These are phyloP conservation scores for Thereuonema tuberculata DNA, from an alignment of 1,140 invertebrate species.

Conservation along the genomic window DNA sequence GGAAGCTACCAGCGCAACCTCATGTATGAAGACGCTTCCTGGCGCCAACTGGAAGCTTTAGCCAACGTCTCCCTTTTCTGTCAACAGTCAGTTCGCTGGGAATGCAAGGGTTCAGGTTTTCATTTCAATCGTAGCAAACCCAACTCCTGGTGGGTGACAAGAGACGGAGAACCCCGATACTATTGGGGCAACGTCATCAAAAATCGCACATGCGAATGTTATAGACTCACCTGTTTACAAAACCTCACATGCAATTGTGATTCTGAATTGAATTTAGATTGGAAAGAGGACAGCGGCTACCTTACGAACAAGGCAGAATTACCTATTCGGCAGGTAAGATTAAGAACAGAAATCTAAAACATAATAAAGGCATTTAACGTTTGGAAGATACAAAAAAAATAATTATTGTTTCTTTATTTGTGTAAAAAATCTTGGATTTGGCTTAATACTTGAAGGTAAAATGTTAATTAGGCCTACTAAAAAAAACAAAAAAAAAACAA, in stretches of 20 bases:
- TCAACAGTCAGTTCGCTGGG: constrained; percentile 19
- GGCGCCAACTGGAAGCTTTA: constrained; percentile 15
- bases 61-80: constrained; percentile 17
- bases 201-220: constrained; percentile 16
- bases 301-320: constrained; percentile 14
- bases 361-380: background rate
- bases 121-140: constrained; percentile 17
- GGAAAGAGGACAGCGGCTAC: constrained; percentile 18
- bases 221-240: constrained; percentile 4
- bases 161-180: constrained; percentile 15
- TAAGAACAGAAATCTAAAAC: background rate
- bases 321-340: constrained; percentile 16
- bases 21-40: constrained; percentile 16
- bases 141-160: constrained; percentile 16
- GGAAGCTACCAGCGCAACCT: constrained; percentile 17
- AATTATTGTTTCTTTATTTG: too few relatives aligned
- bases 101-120: constrained; percentile 20
- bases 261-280: constrained; percentile 11
- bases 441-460: too few relatives aligned
- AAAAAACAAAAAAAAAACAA: too few relatives aligned
- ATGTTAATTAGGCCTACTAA: too few relatives aligned
- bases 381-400: too few relatives aligned
- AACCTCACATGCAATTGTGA: constrained; percentile 20
- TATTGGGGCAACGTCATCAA: constrained; percentile 16
- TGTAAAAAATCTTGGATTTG: too few relatives aligned